Evolutionary conservation across 2,888 invertebrate species (phyloP).

Genomic region (Drosophila prostipennis): DNA sequence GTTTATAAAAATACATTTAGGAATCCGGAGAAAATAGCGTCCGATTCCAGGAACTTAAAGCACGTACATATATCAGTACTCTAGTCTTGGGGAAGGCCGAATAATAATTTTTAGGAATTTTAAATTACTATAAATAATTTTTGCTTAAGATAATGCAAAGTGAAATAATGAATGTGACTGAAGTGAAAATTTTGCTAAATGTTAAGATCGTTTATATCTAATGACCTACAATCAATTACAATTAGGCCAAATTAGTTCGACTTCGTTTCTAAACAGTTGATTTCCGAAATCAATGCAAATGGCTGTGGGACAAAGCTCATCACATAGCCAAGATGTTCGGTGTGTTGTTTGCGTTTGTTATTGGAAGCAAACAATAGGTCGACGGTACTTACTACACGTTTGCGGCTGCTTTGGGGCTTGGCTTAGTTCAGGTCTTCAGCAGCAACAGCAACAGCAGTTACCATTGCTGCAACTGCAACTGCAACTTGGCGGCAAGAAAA

Average conservation of each 20-base stretch:
- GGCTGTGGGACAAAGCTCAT: background rate
- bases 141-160: too few relatives aligned
- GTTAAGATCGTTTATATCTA: background rate
- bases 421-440: slow-evolving; percentile 11
- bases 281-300: slow-evolving; percentile 4
- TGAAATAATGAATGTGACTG: too few relatives aligned
- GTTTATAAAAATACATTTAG: background rate
- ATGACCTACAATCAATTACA: background rate
- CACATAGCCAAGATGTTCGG: slow-evolving; percentile 4
- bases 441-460: slow-evolving; percentile 22
- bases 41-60: background rate
- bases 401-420: slow-evolving; percentile 35
- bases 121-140: too few relatives aligned
- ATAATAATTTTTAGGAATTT: background rate
- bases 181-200: too few relatives aligned
- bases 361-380: slow-evolving; percentile 49
- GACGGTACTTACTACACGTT: slow-evolving; percentile 54
- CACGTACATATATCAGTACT: background rate
- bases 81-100: background rate
- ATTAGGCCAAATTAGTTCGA: background rate
- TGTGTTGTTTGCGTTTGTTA: slow-evolving; percentile 38
- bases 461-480: slow-evolving; percentile 72
- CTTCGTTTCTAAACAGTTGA: background rate
- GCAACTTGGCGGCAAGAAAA: slow-evolving; percentile 19
- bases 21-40: background rate